Conservation (phyloP, 2,888 invertebrate species). For the Polydrusus pterygomalis region DNA sequence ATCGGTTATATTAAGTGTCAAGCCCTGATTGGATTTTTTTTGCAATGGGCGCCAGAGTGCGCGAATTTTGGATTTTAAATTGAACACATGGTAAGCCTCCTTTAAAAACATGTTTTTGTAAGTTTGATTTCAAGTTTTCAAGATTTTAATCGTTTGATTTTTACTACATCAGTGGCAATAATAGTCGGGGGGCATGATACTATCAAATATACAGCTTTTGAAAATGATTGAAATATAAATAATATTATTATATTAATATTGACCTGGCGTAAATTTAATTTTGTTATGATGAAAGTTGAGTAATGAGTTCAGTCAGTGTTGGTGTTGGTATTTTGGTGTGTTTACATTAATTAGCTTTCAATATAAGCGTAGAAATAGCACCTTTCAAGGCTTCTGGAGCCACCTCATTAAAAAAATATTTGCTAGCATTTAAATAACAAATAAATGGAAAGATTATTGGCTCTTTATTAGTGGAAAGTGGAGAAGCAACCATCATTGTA, state of each 20-base stretch:
- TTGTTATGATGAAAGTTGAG: too few species aligned
- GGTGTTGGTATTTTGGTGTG: too few species aligned
- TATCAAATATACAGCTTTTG: too few species aligned
- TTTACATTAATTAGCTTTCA: too few species aligned
- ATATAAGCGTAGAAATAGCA: background rate
- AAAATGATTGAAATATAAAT: too few species aligned
- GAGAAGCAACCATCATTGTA: background rate
- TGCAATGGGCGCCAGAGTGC: conserved; percentile 53
- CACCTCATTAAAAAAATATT: background rate
- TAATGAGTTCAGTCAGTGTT: too few species aligned
- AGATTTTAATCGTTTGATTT: background rate
- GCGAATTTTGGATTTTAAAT: conserved; percentile 63
- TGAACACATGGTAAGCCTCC: conserved; percentile 66
- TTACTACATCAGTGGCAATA: background rate
- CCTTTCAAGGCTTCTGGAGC: background rate
- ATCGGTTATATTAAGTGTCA: conserved; percentile 60
- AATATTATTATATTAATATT: too few species aligned
- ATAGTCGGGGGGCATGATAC: too few species aligned
- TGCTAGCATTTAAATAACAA: background rate
- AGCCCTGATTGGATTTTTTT: conserved; percentile 56
- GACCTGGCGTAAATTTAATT: too few species aligned
- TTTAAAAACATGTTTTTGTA: conserved; percentile 45
- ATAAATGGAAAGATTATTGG: background rate
- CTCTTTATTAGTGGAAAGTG: background rate
- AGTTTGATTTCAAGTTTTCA: background rate